Base-by-base conservation (phyloP, 2,797 vertebrate genomes). In the Bradypus variegatus region DNA sequence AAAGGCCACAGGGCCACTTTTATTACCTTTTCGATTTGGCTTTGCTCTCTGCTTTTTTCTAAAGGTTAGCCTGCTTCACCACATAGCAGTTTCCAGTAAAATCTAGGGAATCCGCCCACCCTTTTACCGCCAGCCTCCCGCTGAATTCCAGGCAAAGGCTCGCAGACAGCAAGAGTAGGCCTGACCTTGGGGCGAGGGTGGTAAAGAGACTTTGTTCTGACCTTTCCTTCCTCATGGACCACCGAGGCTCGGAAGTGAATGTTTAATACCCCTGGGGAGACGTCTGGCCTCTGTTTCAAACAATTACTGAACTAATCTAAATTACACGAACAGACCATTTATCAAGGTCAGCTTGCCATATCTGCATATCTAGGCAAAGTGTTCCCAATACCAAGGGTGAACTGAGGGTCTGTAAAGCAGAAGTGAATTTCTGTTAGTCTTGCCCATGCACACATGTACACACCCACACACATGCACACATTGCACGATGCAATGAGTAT, bases 291-390 rank as follows among this genome's bases (percentile, higher is more conserved):
- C 89, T 94, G 29, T 91, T 93, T 91, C 89, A 94, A 96, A 96
- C 93, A 95, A 94, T 96, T 97, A 95, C 93, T 95, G 77, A 76
- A 87, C 89, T 96, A 94, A 95, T 96, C 91, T 96, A 92, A 96
- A 94, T 97, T 94, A 92, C 50, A 96, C 86, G 94, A 95, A 96
- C 58, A 84, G 76, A 58, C 76, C 95, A 65, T 97, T 95, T 82
- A 93, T 97, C 95, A 96, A 96, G 95, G 96, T 94, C 91, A 93
- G 82, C 31, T 93, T 94, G 81, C 88, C 94, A 93, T 14, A 95
- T 96, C 96, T 97, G 94, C 88, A 45, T 96, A 96, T 93, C 81
- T 96, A 94, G 92, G 90, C 73, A 91, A 94, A 93, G 45, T 80
- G 48, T 95, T 96, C 69, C 31, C 76, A 94, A 91, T 81, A 64